Evolutionary conservation across 2,888 invertebrate species (phyloP).

Genomic region (Sarcophaga caerulescens): DNA sequence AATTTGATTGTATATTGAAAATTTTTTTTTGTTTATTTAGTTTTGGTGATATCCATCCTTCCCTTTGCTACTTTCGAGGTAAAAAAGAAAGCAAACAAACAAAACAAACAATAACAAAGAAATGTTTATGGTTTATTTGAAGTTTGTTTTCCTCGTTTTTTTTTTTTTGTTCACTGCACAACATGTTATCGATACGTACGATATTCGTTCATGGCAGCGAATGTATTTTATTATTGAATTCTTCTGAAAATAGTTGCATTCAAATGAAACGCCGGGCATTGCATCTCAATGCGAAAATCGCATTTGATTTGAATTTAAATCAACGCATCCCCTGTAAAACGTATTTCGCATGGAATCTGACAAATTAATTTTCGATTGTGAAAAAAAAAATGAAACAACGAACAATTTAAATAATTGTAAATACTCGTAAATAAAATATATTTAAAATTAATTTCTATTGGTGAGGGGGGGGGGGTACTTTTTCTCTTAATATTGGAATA

Average conservation of each 20-base stretch:
- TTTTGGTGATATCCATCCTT: neutral
- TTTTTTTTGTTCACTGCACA: neutral
- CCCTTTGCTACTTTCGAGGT: neutral
- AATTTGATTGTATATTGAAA: no score
- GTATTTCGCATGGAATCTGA: constrained; percentile 18
- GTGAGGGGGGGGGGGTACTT: no score
- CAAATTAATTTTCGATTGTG: constrained; percentile 36
- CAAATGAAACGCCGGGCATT: neutral
- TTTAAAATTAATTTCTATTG: no score
- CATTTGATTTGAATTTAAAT: constrained; percentile 54
- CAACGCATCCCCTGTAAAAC: constrained; percentile 26
- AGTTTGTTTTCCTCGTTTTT: neutral
- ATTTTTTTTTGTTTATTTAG: neutral
- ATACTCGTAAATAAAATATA: no score
- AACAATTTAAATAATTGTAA: neutral
- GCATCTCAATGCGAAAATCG: neutral
- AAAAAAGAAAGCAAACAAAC: neutral
- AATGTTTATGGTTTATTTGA: constrained; percentile 15
- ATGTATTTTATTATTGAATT: constrained; percentile 51
- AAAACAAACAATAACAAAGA: neutral
- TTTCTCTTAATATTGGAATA: no score
- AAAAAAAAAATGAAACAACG: neutral
- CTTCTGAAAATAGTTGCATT: constrained; percentile 24
- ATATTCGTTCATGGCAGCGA: neutral
- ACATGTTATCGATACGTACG: neutral